Evolutionary conservation across 2,113 vertebrate genomes (phyloP).

Genomic region (Limnothrissa miodon): DNA sequence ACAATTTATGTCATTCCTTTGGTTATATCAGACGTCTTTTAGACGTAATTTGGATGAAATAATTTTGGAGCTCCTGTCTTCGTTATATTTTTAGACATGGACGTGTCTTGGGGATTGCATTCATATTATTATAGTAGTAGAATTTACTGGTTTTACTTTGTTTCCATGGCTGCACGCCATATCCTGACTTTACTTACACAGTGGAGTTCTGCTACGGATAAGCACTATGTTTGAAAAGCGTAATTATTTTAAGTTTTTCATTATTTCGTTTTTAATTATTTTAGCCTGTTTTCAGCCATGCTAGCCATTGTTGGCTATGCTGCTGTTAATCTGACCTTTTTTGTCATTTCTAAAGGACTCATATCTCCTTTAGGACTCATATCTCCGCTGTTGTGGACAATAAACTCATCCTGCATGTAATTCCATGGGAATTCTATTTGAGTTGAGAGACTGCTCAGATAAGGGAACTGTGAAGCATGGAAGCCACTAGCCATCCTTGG

Average conservation of each 20-base stretch:
- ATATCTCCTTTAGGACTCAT: too few relatives aligned
- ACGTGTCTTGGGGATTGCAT: neutral
- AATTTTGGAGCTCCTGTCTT: neutral
- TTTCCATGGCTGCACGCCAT: neutral
- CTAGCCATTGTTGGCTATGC: neutral
- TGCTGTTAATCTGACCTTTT: neutral
- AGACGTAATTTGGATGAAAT: neutral
- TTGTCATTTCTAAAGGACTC: neutral
- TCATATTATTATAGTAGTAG: neutral
- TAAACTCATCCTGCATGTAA: neutral
- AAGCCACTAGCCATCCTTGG: neutral
- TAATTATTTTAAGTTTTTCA: neutral
- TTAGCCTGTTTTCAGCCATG: neutral
- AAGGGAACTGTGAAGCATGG: neutral
- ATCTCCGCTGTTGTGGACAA: neutral
- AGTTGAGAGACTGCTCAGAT: neutral
- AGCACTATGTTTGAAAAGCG: neutral
- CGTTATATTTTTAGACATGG: neutral
- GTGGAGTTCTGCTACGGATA: neutral
- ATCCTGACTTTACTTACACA: neutral
- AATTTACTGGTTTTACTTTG: neutral
- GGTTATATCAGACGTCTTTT: neutral
- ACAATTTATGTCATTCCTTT: conserved; percentile 16
- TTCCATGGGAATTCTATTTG: neutral
- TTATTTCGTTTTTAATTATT: too few relatives aligned